A percentile compares a stretch with the other conserved stretches of the same genome.
Evolutionary conservation across 2,888 invertebrate genomes (phyloP).

Genomic region (Dyspetes luteomarginatus): DNA sequence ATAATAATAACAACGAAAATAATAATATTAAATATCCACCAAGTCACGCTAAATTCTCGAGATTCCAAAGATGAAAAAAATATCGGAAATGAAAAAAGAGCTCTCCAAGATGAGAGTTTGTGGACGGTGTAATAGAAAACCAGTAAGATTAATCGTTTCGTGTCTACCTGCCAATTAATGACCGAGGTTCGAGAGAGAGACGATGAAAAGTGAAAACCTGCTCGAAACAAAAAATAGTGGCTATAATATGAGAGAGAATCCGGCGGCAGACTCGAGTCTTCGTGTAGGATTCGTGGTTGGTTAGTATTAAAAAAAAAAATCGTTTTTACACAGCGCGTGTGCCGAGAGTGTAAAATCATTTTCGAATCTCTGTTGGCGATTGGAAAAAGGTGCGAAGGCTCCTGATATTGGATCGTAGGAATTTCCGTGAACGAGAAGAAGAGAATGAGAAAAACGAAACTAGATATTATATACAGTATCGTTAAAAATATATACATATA

Average conservation of each 20-base stretch:
- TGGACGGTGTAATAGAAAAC: constrained; percentile 40
- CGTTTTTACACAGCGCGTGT: constrained; percentile 13
- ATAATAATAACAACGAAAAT: constrained; percentile 2
- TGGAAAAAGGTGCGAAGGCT: constrained; percentile 28
- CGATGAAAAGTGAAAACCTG: constrained; percentile 55
- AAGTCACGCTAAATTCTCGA: constrained; percentile 12
- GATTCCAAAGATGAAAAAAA: not conserved
- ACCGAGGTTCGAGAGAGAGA: constrained; percentile 23
- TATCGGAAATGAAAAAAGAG: not conserved
- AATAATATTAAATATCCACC: constrained; percentile 17
- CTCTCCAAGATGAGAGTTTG: not conserved
- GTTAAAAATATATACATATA: constrained; percentile 10
- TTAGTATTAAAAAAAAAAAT: not conserved
- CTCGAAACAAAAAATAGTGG: constrained; percentile 21
- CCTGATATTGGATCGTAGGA: constrained; percentile 58
- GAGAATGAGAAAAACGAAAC: constrained; percentile 23
- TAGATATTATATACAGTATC: too few species aligned
- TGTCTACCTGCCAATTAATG: constrained; percentile 57
- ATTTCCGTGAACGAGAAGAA: constrained; percentile 46
- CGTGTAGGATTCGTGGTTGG: not conserved
- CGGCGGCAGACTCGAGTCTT: not conserved
- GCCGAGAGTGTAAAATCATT: constrained; percentile 42
- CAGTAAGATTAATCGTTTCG: constrained; percentile 56
- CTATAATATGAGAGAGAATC: constrained; percentile 2
- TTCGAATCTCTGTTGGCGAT: constrained; percentile 39